A percentile compares a stretch with the other conserved stretches of the same genome.
Evolutionary conservation across 1,140 invertebrate species (phyloP).

Genomic region (Glossosoma conforme): DNA sequence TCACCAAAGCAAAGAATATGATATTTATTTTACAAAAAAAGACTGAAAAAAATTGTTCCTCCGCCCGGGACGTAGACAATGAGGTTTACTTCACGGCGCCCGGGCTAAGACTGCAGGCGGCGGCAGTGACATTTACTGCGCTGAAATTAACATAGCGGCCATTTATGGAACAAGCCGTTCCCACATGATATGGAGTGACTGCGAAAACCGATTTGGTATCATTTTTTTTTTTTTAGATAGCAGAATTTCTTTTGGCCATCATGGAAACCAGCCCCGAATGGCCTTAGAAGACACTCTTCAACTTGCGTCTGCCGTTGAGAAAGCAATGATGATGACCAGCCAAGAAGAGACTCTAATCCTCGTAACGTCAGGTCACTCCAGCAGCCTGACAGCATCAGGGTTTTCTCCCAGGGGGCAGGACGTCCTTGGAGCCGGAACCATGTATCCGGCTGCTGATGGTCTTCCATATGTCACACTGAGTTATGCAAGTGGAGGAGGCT

Average conservation of each 20-base stretch:
- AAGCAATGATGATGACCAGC: constrained; percentile 62
- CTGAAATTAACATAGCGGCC: too few species aligned
- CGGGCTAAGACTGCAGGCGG: too few species aligned
- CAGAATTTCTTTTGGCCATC: constrained; percentile 80
- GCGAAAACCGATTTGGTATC: too few species aligned
- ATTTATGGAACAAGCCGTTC: too few species aligned
- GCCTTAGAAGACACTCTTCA: constrained; percentile 76
- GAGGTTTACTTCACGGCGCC: too few species aligned
- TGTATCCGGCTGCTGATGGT: neutral
- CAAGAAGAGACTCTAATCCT: constrained; percentile 70
- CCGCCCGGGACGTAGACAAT: too few species aligned
- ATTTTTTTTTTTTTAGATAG: constrained; percentile 69
- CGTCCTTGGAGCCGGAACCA: neutral
- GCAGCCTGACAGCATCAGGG: constrained; percentile 6
- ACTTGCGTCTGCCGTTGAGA: constrained; percentile 66
- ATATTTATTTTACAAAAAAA: too few species aligned
- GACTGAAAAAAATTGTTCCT: too few species aligned
- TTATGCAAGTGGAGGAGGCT: constrained; percentile 25
- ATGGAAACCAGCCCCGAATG: constrained; percentile 70
- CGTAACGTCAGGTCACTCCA: constrained; percentile 50
- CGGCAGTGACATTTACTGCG: too few species aligned
- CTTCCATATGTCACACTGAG: constrained; percentile 9
- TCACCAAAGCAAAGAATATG: too few species aligned
- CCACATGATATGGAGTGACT: too few species aligned
- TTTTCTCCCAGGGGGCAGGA: neutral